Percentiles rank a stretch among this genome's conserved stretches.
These are phyloP conservation scores for Chrysopilus asiliformis DNA, from an alignment of 2,888 invertebrate species.

Conservation along the genomic window DNA sequence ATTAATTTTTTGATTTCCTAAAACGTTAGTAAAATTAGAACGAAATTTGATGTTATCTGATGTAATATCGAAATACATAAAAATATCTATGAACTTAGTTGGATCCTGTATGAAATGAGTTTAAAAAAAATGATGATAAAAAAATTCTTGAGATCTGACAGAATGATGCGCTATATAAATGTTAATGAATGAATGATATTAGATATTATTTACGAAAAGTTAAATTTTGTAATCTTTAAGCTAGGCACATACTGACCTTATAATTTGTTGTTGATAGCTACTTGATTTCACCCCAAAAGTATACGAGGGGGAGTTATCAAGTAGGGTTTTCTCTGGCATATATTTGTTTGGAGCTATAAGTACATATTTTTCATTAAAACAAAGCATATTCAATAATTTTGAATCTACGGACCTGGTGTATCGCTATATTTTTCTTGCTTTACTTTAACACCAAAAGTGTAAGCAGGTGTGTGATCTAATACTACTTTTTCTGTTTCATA, in stretches of 20 bases:
- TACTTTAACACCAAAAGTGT: conserved; percentile 40
- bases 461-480: conserved; percentile 33
- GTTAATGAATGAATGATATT: too few species aligned
- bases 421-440: conserved; percentile 33
- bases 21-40: too few species aligned
- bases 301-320: conserved; percentile 41
- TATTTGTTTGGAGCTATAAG: conserved; percentile 30
- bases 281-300: conserved; percentile 44
- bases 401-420: conserved; percentile 38
- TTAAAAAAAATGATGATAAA: too few species aligned
- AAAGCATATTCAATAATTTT: conserved; percentile 3
- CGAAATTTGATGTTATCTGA: too few species aligned
- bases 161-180: too few species aligned
- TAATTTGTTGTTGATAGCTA: conserved; percentile 41
- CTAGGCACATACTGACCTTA: conserved; percentile 27
- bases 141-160: conserved; percentile 9
- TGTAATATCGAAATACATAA: too few species aligned
- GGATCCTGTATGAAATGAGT: too few species aligned
- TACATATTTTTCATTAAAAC: too few species aligned
- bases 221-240: too few species aligned
- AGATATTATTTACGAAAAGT: too few species aligned
- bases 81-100: too few species aligned
- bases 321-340: conserved; percentile 38
- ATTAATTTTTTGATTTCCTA: too few species aligned
- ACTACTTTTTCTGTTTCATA: conserved; percentile 34